Percentiles rank a stretch among this genome's conserved stretches.
These are phyloP conservation scores for Pyxicephalus adspersus DNA, from an alignment of 2,113 vertebrate genomes.

Conservation along the genomic window DNA sequence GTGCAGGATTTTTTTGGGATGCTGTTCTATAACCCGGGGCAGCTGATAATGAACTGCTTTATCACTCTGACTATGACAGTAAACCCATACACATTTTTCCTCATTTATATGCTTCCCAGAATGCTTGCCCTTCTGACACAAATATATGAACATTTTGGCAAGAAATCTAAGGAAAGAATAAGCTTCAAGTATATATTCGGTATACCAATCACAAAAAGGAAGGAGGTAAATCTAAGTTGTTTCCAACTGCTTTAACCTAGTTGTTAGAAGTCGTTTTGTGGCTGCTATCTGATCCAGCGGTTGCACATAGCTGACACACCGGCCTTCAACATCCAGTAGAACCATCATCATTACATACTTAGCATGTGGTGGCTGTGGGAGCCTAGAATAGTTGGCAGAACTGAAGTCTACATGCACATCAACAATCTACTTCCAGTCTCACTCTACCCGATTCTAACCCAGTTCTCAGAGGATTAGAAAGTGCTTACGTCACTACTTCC, in stretches of 20 bases:
- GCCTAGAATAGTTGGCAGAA: neutral
- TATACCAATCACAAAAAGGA: neutral
- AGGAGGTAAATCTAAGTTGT: slow-evolving; percentile 9
- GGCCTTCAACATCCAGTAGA: neutral
- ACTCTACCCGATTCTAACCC: too few species aligned
- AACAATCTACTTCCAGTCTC: too few species aligned
- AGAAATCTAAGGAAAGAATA: neutral
- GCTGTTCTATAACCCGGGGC: slow-evolving; percentile 7
- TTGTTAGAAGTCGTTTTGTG: neutral
- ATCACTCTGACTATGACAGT: neutral
- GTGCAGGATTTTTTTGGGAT: neutral
- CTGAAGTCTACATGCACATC: too few species aligned
- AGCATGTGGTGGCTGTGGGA: slow-evolving; percentile 8
- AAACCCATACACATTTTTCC: neutral
- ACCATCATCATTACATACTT: slow-evolving; percentile 10
- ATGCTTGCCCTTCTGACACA: slow-evolving; percentile 9
- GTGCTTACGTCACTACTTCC: too few species aligned
- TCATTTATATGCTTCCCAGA: neutral
- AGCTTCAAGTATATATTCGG: slow-evolving; percentile 10
- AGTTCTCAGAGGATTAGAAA: too few species aligned
- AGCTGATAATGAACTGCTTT: slow-evolving; percentile 11
- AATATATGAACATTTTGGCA: slow-evolving; percentile 24
- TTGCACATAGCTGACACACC: neutral
- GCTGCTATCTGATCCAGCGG: slow-evolving; percentile 11
- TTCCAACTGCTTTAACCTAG: neutral